Percentiles rank a stretch among this genome's conserved stretches.
Evolutionary conservation across 2,888 invertebrate species (phyloP).

Genomic region (Endomychus coccineus): DNA sequence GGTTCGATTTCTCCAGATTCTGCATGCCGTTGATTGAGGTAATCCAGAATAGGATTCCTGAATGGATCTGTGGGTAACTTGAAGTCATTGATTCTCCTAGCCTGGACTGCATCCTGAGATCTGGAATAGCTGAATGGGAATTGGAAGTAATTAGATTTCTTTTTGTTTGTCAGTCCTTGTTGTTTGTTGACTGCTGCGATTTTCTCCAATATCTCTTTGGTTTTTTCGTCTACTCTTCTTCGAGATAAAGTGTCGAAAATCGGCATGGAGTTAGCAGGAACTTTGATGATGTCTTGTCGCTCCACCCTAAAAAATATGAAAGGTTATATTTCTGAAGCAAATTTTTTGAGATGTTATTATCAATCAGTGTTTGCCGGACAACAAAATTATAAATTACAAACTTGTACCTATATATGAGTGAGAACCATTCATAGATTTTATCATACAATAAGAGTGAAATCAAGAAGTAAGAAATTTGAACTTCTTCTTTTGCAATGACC

Average conservation of each 20-base stretch:
- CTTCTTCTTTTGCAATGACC: too few relatives aligned
- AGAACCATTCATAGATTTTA: too few relatives aligned
- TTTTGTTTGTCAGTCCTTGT: slow-evolving; percentile 37
- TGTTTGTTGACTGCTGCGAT: slow-evolving; percentile 50
- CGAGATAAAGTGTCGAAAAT: slow-evolving; percentile 9
- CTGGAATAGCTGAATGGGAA: slow-evolving; percentile 30
- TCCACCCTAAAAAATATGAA: slow-evolving; percentile 4
- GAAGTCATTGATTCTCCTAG: slow-evolving; percentile 19
- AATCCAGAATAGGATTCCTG: slow-evolving; percentile 36
- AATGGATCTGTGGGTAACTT: slow-evolving; percentile 31
- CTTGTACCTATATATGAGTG: too few relatives aligned
- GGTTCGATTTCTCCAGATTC: slow-evolving; percentile 6
- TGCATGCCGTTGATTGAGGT: slow-evolving; percentile 27
- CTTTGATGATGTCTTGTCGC: slow-evolving; percentile 6
- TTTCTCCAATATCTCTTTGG: slow-evolving; percentile 49
- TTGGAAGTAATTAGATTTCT: slow-evolving; percentile 27
- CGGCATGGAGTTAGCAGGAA: slow-evolving; percentile 8
- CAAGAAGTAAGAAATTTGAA: too few relatives aligned
- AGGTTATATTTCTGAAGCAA: not conserved
- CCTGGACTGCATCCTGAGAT: slow-evolving; percentile 14
- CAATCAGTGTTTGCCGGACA: not conserved
- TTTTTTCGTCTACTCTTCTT: slow-evolving; percentile 26
- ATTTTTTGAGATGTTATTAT: not conserved
- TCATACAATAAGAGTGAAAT: too few relatives aligned
- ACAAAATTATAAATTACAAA: too few relatives aligned